A percentile compares a stretch with the other conserved stretches of the same genome.
Conservation (phyloP, 92 coral and sea anemone genomes). For the Palythoa grandis region DNA sequence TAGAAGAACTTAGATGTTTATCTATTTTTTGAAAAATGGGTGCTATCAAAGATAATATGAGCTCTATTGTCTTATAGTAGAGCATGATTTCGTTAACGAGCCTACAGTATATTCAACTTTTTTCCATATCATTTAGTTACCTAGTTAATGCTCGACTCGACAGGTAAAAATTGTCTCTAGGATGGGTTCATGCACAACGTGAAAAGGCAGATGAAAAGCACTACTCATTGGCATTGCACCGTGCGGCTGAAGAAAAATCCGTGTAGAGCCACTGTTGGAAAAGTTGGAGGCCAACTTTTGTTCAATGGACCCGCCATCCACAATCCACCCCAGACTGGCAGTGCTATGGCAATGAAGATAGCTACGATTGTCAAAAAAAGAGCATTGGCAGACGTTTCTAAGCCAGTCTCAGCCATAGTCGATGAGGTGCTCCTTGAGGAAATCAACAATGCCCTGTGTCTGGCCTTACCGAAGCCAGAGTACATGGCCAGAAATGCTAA, state of each 20-base stretch:
- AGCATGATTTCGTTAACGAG: too few relatives aligned
- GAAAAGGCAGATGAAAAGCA: not conserved
- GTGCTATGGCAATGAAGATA: not conserved
- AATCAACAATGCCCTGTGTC: too few relatives aligned
- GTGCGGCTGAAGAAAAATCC: not conserved
- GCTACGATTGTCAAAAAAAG: not conserved
- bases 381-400: not conserved
- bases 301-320: not conserved
- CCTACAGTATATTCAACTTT: too few relatives aligned
- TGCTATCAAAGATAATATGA: too few relatives aligned
- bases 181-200: not conserved
- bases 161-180: conserved; percentile 4
- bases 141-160: not conserved
- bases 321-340: not conserved
- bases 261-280: not conserved
- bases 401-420: not conserved
- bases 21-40: too few relatives aligned
- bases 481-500: not conserved
- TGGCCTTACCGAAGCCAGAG: too few relatives aligned
- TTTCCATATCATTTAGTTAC: not conserved
- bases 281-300: not conserved
- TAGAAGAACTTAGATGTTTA: too few relatives aligned
- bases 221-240: not conserved
- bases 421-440: too few relatives aligned
- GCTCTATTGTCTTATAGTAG: too few relatives aligned